Conservation (phyloP, 2,113 vertebrate genomes). For the Caretta caretta region DNA sequence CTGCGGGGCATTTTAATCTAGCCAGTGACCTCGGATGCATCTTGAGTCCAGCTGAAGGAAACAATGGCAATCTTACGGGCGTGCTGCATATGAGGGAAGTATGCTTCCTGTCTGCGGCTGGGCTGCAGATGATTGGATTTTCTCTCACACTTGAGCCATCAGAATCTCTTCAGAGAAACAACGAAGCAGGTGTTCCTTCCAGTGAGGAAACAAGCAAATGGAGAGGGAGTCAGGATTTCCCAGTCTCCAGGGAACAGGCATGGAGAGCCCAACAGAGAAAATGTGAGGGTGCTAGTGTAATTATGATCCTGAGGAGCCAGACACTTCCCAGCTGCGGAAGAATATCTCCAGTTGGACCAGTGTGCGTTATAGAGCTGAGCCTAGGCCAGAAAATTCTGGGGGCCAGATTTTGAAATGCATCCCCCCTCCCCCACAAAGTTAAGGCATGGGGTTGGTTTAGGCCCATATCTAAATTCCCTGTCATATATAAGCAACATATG, state of each 20-base stretch:
- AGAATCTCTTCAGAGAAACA: neutral
- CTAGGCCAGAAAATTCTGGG: neutral
- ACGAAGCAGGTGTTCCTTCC: neutral
- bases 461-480: neutral
- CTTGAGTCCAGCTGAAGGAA: neutral
- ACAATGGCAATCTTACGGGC: neutral
- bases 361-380: neutral
- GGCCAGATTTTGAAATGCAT: neutral
- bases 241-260: neutral
- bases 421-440: neutral
- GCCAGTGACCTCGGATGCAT: neutral
- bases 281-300: neutral
- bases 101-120: neutral
- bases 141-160: neutral
- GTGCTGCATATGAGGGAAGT: neutral
- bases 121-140: accelerated
- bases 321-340: neutral
- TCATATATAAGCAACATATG: neutral
- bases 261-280: neutral
- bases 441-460: neutral
- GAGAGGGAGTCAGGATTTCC: neutral
- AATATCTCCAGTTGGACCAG: neutral
- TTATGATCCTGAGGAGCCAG: neutral
- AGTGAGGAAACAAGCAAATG: neutral
- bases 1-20: neutral